Percentiles rank a stretch among this genome's conserved stretches.
These are phyloP conservation scores for Prolemur simus DNA, from an alignment of 2,113 vertebrate genomes.

Conservation along the genomic window DNA sequence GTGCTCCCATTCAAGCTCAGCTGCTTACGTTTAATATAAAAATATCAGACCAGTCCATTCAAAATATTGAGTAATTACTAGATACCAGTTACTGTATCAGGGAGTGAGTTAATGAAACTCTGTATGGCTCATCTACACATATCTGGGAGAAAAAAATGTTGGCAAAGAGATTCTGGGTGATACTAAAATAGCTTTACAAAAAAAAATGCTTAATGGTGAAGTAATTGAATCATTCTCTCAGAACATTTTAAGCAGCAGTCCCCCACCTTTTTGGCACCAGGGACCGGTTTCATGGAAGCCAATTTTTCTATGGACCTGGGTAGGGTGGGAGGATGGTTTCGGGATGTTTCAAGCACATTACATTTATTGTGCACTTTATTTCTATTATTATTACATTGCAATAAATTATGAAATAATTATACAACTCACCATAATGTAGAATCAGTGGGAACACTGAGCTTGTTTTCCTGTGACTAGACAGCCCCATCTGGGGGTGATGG, in stretches of 20 bases:
- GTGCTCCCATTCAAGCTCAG: neutral
- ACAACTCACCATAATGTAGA: too few relatives aligned
- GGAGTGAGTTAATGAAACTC: neutral
- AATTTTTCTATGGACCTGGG: too few relatives aligned
- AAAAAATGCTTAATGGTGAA: neutral
- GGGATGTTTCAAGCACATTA: too few relatives aligned
- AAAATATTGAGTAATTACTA: conserved; percentile 10
- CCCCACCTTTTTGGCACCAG: too few relatives aligned
- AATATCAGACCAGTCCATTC: conserved; percentile 1
- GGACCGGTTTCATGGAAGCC: too few relatives aligned
- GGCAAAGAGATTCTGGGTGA: conserved; percentile 1
- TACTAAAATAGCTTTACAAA: conserved; percentile 5
- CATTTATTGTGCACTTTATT: too few relatives aligned
- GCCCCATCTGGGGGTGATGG: too few relatives aligned
- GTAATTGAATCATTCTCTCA: neutral
- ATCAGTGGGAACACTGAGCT: too few relatives aligned
- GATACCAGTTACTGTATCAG: neutral
- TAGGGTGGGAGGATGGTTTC: too few relatives aligned
- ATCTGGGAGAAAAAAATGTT: neutral
- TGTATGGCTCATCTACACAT: neutral
- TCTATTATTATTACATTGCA: too few relatives aligned
- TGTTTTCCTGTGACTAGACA: too few relatives aligned
- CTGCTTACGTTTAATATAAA: neutral
- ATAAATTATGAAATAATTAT: too few relatives aligned
- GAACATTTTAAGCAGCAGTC: neutral